Base-by-base conservation (phyloP, 2,888 invertebrate species). In the Helleia helle region DNA sequence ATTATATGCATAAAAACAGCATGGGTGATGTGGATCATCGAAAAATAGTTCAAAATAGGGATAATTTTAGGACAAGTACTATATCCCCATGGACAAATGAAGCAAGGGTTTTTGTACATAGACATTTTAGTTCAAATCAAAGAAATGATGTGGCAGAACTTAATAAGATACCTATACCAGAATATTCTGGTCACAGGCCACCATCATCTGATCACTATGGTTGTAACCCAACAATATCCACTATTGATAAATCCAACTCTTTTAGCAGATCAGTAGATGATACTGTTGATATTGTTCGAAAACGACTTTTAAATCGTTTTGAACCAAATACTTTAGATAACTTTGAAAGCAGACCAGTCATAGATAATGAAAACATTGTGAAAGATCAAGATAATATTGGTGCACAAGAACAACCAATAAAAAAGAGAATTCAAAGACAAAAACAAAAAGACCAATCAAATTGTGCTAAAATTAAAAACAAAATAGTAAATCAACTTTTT, bases 401-500 rank as follows among this genome's bases (percentile, higher is more conserved):
- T 22, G 62, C 58, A 27, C 65, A 61, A 50, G 73, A 71, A 29
- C 65, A 59, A 46, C 64, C 70, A 26, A 48, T 52, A 1, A 75
- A 66, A 39, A 73, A 63, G 46, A 67, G 58, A 47, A 50, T 55
- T 43, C 68, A 63, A 37, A 65, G 56, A 41, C 67, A 61, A 38
- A 64, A 41, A 52, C 46, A 59, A 54, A 46, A 63, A 57, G 54
- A 57, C 56, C 36, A 73, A 68, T 53, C 58, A 54, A 36, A 74
- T 55, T 81, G 79, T 68, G 66, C 75, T 40, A 73, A 75, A 61
- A 79, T 84, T 41, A 84, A 83, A 65, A 69, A 68, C 41, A 85
- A 84, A 57, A 86, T 86, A 59, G 75, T 85, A 15, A 71, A 81
- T 47, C 75, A 86, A 56, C 56, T 86, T 1, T 85, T 86, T 48